Evolutionary conservation across 2,888 invertebrate species (phyloP).

Genomic region (Drosophila austrosaltans): DNA sequence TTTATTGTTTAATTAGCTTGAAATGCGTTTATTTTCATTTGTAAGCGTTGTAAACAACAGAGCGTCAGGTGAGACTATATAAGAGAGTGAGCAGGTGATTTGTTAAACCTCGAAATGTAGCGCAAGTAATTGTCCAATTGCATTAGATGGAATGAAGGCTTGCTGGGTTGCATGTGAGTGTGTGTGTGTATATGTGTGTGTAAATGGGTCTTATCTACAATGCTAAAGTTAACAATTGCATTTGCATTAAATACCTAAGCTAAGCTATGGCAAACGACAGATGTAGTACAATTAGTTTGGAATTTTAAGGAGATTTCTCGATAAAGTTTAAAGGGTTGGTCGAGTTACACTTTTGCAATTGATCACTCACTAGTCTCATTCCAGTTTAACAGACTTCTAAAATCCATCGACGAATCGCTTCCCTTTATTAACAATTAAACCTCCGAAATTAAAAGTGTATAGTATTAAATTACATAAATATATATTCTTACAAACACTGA

Average conservation of each 20-base stretch:
- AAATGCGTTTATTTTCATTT: slow-evolving; percentile 79
- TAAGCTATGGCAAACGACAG: background rate
- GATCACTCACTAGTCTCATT: too few relatives aligned
- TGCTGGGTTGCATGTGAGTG: background rate
- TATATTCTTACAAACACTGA: too few relatives aligned
- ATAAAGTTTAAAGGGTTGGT: slow-evolving; percentile 10
- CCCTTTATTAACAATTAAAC: too few relatives aligned
- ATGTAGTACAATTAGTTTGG: slow-evolving; percentile 28
- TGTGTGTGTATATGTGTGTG: background rate
- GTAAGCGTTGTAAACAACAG: slow-evolving; percentile 72
- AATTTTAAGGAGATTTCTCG: slow-evolving; percentile 36
- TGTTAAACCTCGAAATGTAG: slow-evolving; percentile 67
- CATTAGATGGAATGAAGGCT: slow-evolving; percentile 23
- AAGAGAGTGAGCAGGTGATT: slow-evolving; percentile 54
- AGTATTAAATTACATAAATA: too few relatives aligned
- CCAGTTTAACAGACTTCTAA: too few relatives aligned
- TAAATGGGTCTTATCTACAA: slow-evolving; percentile 11
- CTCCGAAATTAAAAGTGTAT: too few relatives aligned
- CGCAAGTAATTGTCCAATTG: slow-evolving; percentile 41
- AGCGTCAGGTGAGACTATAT: slow-evolving; percentile 43
- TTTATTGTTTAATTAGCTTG: slow-evolving; percentile 78
- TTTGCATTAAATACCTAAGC: slow-evolving; percentile 23
- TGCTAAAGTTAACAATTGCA: slow-evolving; percentile 29
- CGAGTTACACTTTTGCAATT: too few relatives aligned
- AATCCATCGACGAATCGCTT: too few relatives aligned